phyloP scores from a whole-genome alignment of 2,888 invertebrate species.

The Eupeodes luniger region DNA sequence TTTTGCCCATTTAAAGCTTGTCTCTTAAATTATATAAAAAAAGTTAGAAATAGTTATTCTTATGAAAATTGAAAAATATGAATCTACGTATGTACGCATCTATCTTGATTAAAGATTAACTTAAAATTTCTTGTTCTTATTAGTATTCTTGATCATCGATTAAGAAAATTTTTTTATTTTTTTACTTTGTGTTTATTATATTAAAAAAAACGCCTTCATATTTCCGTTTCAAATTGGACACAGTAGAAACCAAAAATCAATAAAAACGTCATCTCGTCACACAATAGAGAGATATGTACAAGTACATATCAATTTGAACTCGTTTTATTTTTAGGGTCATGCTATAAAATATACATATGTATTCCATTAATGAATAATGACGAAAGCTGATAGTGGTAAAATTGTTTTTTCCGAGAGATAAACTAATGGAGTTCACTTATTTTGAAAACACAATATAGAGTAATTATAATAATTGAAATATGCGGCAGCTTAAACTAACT shows the following conservation, averaged over 20 bases:
- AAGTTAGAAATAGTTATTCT: too few relatives aligned
- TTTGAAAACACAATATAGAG: conserved; percentile 39
- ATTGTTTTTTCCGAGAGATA: conserved; percentile 21
- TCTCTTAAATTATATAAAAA: too few relatives aligned
- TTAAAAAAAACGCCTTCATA: background rate
- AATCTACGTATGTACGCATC: too few relatives aligned
- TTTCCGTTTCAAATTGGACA: conserved; percentile 53
- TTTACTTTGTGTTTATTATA: background rate
- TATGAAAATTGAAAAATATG: too few relatives aligned
- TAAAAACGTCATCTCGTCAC: conserved; percentile 34
- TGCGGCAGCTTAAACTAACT: too few relatives aligned
- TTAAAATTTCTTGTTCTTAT: too few relatives aligned
- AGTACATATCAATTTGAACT: conserved; percentile 57
- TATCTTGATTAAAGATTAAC: too few relatives aligned
- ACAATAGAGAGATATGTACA: conserved; percentile 45
- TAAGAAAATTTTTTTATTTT: background rate
- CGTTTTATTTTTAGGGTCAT: conserved; percentile 62
- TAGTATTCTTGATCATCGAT: too few relatives aligned
- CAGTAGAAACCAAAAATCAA: conserved; percentile 51
- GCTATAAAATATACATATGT: background rate
- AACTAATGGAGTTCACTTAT: conserved; percentile 17
- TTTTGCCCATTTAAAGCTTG: too few relatives aligned
- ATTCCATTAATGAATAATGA: conserved; percentile 14
- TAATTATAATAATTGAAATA: too few relatives aligned
- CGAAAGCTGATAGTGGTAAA: conserved; percentile 38